Percentiles rank a stretch among this genome's conserved stretches.
Conservation (phyloP, 64 coral and sea anemone species). For the Trachythela sp. region DNA sequence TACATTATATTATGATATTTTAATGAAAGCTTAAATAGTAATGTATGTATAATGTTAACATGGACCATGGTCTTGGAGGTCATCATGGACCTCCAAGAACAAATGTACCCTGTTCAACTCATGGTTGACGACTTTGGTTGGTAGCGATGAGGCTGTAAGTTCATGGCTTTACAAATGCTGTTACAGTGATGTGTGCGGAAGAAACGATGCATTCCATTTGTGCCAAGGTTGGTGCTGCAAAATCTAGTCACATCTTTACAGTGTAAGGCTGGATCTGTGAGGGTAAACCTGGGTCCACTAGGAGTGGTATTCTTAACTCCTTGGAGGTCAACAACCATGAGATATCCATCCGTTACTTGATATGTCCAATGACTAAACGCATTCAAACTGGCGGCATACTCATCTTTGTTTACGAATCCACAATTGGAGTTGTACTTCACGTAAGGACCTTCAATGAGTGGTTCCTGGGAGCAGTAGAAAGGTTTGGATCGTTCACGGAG, state of each 20-base stretch:
- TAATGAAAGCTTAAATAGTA: too few species aligned
- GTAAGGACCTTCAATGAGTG: slow-evolving; percentile 4
- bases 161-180: slow-evolving; percentile 18
- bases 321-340: slow-evolving; percentile 18
- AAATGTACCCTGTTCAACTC: too few species aligned
- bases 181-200: slow-evolving; percentile 24
- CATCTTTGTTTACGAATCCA: slow-evolving; percentile 7
- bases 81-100: too few species aligned
- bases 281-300: background rate
- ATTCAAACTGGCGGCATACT: slow-evolving; percentile 20
- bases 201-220: slow-evolving; percentile 4
- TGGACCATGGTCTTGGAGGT: too few species aligned
- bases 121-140: background rate
- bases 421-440: background rate
- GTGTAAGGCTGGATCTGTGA: slow-evolving; percentile 9
- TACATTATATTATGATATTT: too few species aligned
- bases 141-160: background rate
- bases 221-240: slow-evolving; percentile 13
- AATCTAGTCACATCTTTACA: slow-evolving; percentile 27
- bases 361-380: slow-evolving; percentile 23
- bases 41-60: too few species aligned
- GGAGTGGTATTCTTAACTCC: background rate
- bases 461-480: slow-evolving; percentile 20
- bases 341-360: background rate
- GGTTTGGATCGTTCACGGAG: background rate